Evolutionary conservation across 2,113 vertebrate genomes (phyloP).

Genomic region (Coryphaenoides rupestris): DNA sequence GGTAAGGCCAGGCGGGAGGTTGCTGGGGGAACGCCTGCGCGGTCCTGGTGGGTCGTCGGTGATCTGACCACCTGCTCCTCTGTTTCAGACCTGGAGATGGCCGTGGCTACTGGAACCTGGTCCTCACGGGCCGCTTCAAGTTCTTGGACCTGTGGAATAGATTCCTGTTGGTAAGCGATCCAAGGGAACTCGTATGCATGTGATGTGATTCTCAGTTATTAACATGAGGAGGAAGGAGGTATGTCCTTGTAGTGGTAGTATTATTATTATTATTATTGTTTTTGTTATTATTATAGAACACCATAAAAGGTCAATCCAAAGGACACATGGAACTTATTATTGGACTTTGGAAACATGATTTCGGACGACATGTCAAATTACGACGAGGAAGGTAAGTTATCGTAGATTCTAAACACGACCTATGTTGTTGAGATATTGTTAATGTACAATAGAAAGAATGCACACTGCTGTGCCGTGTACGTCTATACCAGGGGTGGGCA

Average conservation of each 20-base stretch:
- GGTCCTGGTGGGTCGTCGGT: not conserved
- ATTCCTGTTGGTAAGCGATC: slow-evolving; percentile 89
- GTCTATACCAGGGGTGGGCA: no score
- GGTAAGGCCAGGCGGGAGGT: slow-evolving; percentile 78
- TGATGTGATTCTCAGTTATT: not conserved
- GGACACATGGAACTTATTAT: slow-evolving; percentile 94
- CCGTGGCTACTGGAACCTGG: slow-evolving; percentile 96
- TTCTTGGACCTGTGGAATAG: slow-evolving; percentile 97
- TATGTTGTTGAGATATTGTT: not conserved
- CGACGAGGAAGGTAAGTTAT: slow-evolving; percentile 90
- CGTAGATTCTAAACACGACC: not conserved
- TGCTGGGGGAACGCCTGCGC: no score
- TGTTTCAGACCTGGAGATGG: slow-evolving; percentile 92
- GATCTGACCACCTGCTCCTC: slow-evolving; percentile 14
- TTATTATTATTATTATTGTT: no score
- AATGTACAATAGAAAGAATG: not conserved
- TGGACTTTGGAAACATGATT: slow-evolving; percentile 96
- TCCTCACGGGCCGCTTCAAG: slow-evolving; percentile 91
- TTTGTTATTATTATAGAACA: no score
- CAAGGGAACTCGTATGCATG: not conserved
- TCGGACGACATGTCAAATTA: slow-evolving; percentile 97
- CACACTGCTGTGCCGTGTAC: not conserved
- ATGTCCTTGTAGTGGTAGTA: slow-evolving; percentile 62
- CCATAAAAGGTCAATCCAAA: slow-evolving; percentile 94
- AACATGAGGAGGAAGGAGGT: not conserved